Conservation (phyloP, 92 coral and sea anemone genomes). For the Galaxea fascicularis region DNA sequence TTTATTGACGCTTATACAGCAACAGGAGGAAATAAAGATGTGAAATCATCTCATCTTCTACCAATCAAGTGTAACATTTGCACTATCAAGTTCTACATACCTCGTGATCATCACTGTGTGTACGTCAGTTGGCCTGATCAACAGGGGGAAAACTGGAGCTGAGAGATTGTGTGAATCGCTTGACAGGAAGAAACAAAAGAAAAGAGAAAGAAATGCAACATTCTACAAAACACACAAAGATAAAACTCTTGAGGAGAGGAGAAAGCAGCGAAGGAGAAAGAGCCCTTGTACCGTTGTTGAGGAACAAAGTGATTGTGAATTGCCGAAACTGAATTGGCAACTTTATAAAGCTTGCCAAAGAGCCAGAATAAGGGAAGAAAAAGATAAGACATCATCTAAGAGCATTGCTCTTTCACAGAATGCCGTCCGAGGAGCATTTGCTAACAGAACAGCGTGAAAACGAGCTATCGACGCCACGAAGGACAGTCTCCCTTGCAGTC, state of each 20-base stretch:
- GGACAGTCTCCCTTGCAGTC: slow-evolving; percentile 20
- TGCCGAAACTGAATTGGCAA: slow-evolving; percentile 38
- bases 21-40: too few relatives aligned
- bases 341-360: slow-evolving; percentile 38
- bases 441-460: slow-evolving; percentile 42
- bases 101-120: too few relatives aligned
- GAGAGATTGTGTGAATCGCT: slow-evolving; percentile 25
- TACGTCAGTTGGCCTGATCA: too few relatives aligned
- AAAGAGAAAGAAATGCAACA: slow-evolving; percentile 36
- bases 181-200: slow-evolving; percentile 47
- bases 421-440: slow-evolving; percentile 10
- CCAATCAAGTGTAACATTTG: too few relatives aligned
- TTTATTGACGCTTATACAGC: too few relatives aligned
- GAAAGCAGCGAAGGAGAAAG: slow-evolving; percentile 47
- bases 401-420: background rate
- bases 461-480: slow-evolving; percentile 29
- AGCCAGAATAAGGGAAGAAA: slow-evolving; percentile 28
- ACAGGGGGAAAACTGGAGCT: too few relatives aligned
- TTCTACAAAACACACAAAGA: slow-evolving; percentile 43
- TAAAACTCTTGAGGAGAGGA: slow-evolving; percentile 32
- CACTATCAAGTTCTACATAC: too few relatives aligned
- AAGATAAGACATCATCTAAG: slow-evolving; percentile 21
- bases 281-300: slow-evolving; percentile 15
- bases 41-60: too few relatives aligned
- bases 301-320: slow-evolving; percentile 1